Conservation (phyloP, 2,888 invertebrate species). For the Vannuccia rotundouncinata region DNA sequence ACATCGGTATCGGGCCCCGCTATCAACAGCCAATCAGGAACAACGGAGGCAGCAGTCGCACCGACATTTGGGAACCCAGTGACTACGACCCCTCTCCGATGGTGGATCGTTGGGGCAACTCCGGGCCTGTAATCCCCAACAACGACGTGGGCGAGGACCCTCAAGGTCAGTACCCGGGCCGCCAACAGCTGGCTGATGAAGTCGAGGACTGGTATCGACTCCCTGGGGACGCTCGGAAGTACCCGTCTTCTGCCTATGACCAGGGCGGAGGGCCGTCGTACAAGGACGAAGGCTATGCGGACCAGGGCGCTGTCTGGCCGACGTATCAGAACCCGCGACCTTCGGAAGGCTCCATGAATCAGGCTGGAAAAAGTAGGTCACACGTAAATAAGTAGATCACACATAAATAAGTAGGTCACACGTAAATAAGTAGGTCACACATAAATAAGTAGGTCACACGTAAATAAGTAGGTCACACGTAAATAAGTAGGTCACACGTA, state of each 20-base stretch:
- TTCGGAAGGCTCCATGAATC: background rate
- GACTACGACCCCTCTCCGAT: background rate
- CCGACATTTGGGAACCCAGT: background rate
- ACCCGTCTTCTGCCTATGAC: background rate
- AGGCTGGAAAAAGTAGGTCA: background rate
- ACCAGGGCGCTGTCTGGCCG: constrained; percentile 3
- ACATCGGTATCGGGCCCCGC: constrained; percentile 6
- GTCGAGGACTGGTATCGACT: background rate
- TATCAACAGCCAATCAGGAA: too few species aligned
- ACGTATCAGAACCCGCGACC: background rate
- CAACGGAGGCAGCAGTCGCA: background rate
- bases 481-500: too few species aligned
- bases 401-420: too few species aligned
- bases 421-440: too few species aligned
- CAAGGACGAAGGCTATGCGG: background rate
- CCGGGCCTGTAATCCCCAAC: background rate
- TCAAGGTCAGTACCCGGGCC: background rate
- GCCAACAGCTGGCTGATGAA: background rate
- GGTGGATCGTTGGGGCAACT: background rate
- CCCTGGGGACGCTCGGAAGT: background rate
- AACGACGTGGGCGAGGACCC: background rate
- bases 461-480: too few species aligned
- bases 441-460: too few species aligned
- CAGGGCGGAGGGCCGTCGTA: background rate
- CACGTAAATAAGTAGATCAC: too few species aligned